These are phyloP conservation scores for Dicyrtomina minuta DNA, from an alignment of 2,888 invertebrate species.

Conservation along the genomic window DNA sequence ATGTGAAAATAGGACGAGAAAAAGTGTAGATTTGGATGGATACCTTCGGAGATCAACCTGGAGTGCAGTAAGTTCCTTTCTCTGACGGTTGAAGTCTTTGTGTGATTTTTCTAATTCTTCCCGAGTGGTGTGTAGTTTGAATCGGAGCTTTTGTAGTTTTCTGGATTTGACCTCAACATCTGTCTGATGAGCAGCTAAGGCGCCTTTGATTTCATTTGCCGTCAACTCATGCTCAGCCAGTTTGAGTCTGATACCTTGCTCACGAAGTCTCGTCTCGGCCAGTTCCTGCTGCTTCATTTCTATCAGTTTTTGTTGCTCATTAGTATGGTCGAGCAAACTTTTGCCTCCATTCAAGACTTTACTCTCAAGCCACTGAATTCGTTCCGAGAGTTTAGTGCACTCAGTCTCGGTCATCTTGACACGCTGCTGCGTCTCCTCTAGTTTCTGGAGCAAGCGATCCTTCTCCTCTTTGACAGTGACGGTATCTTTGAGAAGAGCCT, in stretches of 20 bases:
- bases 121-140: slow-evolving; percentile 73
- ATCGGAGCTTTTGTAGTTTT: slow-evolving; percentile 85
- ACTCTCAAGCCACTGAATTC: slow-evolving; percentile 84
- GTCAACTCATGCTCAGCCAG: slow-evolving; percentile 92
- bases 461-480: slow-evolving; percentile 61
- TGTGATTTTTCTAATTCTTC: slow-evolving; percentile 79
- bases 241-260: slow-evolving; percentile 90
- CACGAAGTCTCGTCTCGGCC: slow-evolving; percentile 74
- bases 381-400: slow-evolving; percentile 66
- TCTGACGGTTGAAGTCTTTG: slow-evolving; percentile 73
- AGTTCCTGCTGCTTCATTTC: slow-evolving; percentile 84
- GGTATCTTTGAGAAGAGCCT: slow-evolving; percentile 55
- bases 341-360: slow-evolving; percentile 92
- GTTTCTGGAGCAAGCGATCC: slow-evolving; percentile 61
- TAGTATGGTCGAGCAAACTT: slow-evolving; percentile 92
- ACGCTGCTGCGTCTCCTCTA: slow-evolving; percentile 70
- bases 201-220: slow-evolving; percentile 81
- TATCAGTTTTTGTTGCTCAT: slow-evolving; percentile 85
- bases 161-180: slow-evolving; percentile 96
- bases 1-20: too few species aligned
- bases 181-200: slow-evolving; percentile 87
- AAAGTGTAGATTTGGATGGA: too few species aligned
- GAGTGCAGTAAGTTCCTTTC: slow-evolving; percentile 30
- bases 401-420: slow-evolving; percentile 54
- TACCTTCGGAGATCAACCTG: slow-evolving; percentile 33